These are phyloP conservation scores for Clistopyga incitator DNA, from an alignment of 2,888 invertebrate genomes.

Conservation along the genomic window DNA sequence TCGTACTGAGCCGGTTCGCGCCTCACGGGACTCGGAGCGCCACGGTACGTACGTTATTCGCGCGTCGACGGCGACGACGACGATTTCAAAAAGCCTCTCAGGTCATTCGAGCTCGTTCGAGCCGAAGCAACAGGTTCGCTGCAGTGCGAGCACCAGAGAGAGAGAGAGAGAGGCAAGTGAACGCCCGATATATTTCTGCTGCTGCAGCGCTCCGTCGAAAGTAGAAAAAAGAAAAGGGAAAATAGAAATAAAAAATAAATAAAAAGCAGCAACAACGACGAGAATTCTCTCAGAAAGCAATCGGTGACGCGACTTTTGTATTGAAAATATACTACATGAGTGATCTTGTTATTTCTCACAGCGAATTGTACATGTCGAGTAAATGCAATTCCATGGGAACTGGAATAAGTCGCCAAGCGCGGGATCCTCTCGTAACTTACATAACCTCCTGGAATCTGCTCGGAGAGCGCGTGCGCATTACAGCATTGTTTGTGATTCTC, in stretches of 20 bases:
- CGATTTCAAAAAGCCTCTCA: slow-evolving; percentile 40
- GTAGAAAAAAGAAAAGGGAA: not conserved
- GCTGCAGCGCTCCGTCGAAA: not conserved
- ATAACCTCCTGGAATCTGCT: slow-evolving; percentile 44
- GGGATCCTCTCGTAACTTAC: slow-evolving; percentile 42
- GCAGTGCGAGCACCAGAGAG: slow-evolving; percentile 2
- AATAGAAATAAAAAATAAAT: no score
- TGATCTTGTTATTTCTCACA: slow-evolving; percentile 47
- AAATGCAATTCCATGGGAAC: slow-evolving; percentile 59
- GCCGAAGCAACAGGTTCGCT: slow-evolving; percentile 50
- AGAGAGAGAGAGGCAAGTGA: not conserved
- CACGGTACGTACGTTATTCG: slow-evolving; percentile 14
- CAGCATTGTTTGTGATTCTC: slow-evolving; percentile 63
- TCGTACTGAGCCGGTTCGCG: slow-evolving; percentile 6
- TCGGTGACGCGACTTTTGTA: not conserved
- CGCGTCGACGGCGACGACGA: slow-evolving; percentile 22
- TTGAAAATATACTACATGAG: not conserved
- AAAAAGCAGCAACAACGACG: not conserved
- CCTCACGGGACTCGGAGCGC: slow-evolving; percentile 24
- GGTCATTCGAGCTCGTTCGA: slow-evolving; percentile 38
- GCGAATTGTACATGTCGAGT: slow-evolving; percentile 20
- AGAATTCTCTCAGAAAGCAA: slow-evolving; percentile 11
- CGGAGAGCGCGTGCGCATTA: slow-evolving; percentile 21
- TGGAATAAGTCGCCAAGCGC: slow-evolving; percentile 43
- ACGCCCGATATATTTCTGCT: slow-evolving; percentile 26